Percentiles rank a stretch among this genome's conserved stretches.
phyloP scores from a whole-genome alignment of 2,797 vertebrate genomes.

The Neostethus bicornis region DNA sequence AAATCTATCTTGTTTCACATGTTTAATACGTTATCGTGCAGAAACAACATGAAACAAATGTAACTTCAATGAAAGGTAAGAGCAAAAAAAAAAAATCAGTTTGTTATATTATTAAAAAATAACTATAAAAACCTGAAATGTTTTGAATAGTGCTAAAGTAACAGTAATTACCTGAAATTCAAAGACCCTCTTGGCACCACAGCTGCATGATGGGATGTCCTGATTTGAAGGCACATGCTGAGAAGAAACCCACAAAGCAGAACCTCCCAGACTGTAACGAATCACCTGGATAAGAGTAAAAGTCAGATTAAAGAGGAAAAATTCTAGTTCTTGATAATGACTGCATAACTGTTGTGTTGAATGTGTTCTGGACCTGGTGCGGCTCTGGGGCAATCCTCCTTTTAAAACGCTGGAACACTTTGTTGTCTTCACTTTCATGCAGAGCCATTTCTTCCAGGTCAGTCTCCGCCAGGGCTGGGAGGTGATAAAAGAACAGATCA shows the following conservation, averaged over 20 bases:
- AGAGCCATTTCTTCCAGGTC: constrained; percentile 91
- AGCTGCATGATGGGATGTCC: constrained; percentile 87
- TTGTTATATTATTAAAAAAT: no score
- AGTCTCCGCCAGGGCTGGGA: constrained; percentile 74
- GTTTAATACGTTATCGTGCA: no score
- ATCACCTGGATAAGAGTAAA: constrained; percentile 81
- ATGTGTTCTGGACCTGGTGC: constrained; percentile 84
- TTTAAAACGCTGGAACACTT: constrained; percentile 88
- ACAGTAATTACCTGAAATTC: constrained; percentile 90
- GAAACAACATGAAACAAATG: no score
- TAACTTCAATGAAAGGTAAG: background rate
- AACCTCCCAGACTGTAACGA: constrained; percentile 88
- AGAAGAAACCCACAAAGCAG: constrained; percentile 90
- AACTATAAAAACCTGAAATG: background rate
- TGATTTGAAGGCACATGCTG: constrained; percentile 83
- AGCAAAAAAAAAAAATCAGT: background rate
- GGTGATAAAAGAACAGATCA: background rate
- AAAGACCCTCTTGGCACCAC: constrained; percentile 90
- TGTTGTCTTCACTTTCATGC: constrained; percentile 89
- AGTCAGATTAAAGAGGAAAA: constrained; percentile 7
- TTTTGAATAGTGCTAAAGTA: background rate
- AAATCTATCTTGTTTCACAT: background rate
- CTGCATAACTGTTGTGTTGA: background rate
- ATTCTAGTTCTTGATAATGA: no score
- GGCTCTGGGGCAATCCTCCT: constrained; percentile 83